Evolutionary conservation across 2,113 vertebrate genomes (phyloP), one percentile per base, ranked within the genome.

Genomic region (Pitta sordida): DNA sequence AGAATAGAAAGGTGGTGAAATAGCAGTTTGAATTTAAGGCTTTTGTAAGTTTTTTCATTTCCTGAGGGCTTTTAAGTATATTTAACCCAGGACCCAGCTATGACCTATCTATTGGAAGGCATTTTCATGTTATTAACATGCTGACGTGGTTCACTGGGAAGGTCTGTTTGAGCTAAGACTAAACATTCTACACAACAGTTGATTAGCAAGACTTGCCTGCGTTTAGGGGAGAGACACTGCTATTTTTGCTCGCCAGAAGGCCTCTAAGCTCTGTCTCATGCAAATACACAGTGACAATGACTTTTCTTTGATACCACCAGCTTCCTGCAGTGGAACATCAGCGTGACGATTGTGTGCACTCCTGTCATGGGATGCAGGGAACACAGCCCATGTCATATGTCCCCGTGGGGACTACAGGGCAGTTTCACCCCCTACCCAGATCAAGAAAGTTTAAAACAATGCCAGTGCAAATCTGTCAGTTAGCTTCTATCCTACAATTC

Each of bases 311-410:
- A 94, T 91, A 86, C 20, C 39, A 53, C 70, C 30, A 64, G n/a
- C 27, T 82, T 86, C 48, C 69, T 73, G 51, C 73, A 49, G 68
- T 12, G 52, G 58, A 71, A 56, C 32, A 62, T 51, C 67, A 52
- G 36, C 3, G 5, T 26, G 64, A 77, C 5, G 5, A 23, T 56
- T 75, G 22, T 34, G 27, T 56, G 53, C 21, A 7, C 34, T 71
- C 34, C 39, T 52, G 1, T 23, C 2, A 1, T 0, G 4, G 56
- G 69, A 46, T 22, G 39, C 36, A 71, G 74, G 55, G 62, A 74
- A 44, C 56, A 43, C 0, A 0, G 56, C 53, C 49, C 1, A 0
- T 41, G 49, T 48, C 43, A 34, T 20, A 46, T 1, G 1, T 60
- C 27, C 41, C 81, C 44, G 4, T 10, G 21, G 49, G 89, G 24